These are phyloP conservation scores for Sebastes itinus DNA, from an alignment of 2,797 vertebrate species.

Conservation along the genomic window DNA sequence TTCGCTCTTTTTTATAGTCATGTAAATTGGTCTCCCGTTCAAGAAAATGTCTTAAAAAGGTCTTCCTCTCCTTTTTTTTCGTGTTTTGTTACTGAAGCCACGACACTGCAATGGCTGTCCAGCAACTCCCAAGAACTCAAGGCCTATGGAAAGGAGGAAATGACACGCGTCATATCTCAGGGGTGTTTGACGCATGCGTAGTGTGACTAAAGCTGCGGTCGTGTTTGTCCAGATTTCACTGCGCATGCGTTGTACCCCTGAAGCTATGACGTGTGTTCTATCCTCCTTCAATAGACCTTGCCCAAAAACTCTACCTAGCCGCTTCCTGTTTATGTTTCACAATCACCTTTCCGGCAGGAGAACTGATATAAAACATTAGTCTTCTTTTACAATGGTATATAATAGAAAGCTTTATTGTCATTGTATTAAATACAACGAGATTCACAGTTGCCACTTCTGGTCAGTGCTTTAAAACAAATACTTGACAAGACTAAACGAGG, in stretches of 20 bases:
- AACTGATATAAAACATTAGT: not conserved
- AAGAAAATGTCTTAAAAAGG: conserved; percentile 36
- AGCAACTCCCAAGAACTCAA: conserved; percentile 49
- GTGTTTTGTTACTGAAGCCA: conserved; percentile 85
- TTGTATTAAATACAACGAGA: too few relatives aligned
- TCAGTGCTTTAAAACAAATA: too few relatives aligned
- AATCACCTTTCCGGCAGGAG: conserved; percentile 65
- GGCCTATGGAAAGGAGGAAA: too few relatives aligned
- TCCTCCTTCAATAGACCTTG: too few relatives aligned
- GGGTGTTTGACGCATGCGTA: too few relatives aligned
- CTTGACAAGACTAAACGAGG: too few relatives aligned
- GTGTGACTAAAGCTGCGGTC: too few relatives aligned
- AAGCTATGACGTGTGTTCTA: too few relatives aligned
- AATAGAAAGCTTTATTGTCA: too few relatives aligned
- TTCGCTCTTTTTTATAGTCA: conserved; percentile 55
- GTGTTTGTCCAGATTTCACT: too few relatives aligned
- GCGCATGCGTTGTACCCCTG: rapidly evolving
- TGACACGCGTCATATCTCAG: rapidly evolving
- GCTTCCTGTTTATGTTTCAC: conserved; percentile 82
- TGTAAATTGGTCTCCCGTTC: conserved; percentile 50
- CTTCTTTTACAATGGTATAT: not conserved
- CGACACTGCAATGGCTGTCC: conserved; percentile 87
- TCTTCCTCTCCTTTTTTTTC: conserved; percentile 69
- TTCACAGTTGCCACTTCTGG: too few relatives aligned
- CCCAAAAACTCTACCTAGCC: conserved; percentile 58